Base-by-base conservation (phyloP, 2,888 invertebrate genomes). In the Hirtodrosophila duncani region DNA sequence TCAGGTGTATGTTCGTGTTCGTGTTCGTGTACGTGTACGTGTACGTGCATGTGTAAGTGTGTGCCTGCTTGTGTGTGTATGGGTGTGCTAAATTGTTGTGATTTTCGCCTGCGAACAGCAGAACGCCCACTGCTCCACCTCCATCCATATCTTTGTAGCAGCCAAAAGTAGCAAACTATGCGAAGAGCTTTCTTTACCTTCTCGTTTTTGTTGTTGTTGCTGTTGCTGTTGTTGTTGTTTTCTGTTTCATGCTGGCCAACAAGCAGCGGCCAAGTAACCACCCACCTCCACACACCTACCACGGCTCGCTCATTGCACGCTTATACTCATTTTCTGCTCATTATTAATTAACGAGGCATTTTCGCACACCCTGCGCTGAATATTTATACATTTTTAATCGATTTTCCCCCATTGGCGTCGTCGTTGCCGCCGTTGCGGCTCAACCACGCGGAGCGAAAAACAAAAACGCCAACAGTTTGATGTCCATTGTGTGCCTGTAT, bases 311-410 rank as follows among this genome's bases (percentile, higher is more conserved):
- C 5, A 6, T 26, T 63, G 57, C 79, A 75, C 67, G 71, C 51
- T 62, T 71, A 67, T 67, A 55, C 58, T 53, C 77, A 70, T 79
- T 75, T 75, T 57, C 45, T 51, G 67, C 64, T 80, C 80, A 77
- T 77, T 80, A 80, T 72, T 77, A 80, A 72, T 72, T 80, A 80
- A 80, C 78, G 81, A 72, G 77, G 59, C 71, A 72, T 80, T 80
- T 72, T 64, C 65, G n/a, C 64, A 62, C 72, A 53, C 65, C 46
- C 52, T 48, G 37, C 48, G 43, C 50, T 55, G 64, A 52, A 78
- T 78, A 77, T 81, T 72, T 77, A 81, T 72, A 78, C 33, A 75
- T 78, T 62, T 80, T 72, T 53, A 65, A 72, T 72, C 72, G 81
- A 72, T 72, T 78, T 80, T 59, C 48, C 37, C 56, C 27, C 29